Evolutionary conservation across 2,888 invertebrate species (phyloP), one percentile per base, ranked within the genome.

Genomic region (Agrochola macilenta): DNA sequence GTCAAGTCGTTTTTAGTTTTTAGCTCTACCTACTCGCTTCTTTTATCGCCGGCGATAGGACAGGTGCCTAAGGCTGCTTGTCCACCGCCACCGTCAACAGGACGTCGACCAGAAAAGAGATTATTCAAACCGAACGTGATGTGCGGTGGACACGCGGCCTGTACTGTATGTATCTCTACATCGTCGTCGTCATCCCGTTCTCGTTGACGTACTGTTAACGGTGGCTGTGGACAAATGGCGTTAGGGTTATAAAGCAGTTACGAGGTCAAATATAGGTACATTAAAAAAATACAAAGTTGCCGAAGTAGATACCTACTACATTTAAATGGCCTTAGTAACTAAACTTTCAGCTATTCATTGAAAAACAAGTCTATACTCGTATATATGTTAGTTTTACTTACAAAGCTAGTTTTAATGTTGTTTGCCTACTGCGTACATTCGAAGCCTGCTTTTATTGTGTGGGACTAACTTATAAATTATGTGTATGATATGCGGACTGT

Each of bases 401-500:
- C 57, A 35, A 64, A 65, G 57, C 43, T 61, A 60, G 79, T 79
- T 79, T 82, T 69, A 82, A 74, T 82, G 66, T 82, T 79, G 71
- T 79, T 82, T 46, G 65, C 57, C 54, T 23, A 23, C 72, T 54
- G 35, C 46, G 35, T 54, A 78, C 57, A 83, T 76, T 68, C 66
- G 17, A 71, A 71, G 73, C 73, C 58, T 61, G 82, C 35, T 35
- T 49, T 30, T 58, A 79, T 82, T 82, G 69, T 82, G 69, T 61
- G 60, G 58, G 60, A 63, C 52, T 5, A 74, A 83, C 39, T 83
- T 83, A 54, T 83, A 83, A 83, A 73, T 83, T 74, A 80, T 73
- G 70, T n/a, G 30, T 35, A 49, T 54, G 76, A 73, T 83, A 80
- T 54, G 73, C 58, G 52, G 43, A 81, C 35, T 60, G 54, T 77